phyloP scores from a whole-genome alignment of 1,140 invertebrate genomes.

The Conopomorpha cramerella region DNA sequence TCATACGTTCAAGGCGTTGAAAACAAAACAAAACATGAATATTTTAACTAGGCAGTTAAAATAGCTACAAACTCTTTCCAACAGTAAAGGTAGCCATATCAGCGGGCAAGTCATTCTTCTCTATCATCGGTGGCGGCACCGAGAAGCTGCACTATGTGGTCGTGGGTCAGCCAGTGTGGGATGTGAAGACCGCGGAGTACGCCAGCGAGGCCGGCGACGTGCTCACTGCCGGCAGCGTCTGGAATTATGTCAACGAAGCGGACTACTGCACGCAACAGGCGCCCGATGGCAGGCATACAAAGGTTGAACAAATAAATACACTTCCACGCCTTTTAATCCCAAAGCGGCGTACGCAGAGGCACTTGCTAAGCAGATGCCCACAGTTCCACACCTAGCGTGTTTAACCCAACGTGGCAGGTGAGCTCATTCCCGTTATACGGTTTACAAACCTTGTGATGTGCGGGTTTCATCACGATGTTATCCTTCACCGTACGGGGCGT shows the following conservation, averaged over 20 bases:
- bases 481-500: no score
- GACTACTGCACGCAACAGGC: conserved; percentile 35
- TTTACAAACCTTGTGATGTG: no score
- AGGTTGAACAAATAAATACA: no score
- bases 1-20: not conserved
- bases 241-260: conserved; percentile 44
- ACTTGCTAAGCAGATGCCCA: no score
- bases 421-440: no score
- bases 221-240: conserved; percentile 43
- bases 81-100: conserved; percentile 68
- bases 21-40: not conserved
- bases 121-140: conserved; percentile 58
- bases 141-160: conserved; percentile 62
- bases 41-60: not conserved
- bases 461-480: no score
- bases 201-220: conserved; percentile 49
- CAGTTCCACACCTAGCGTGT: not conserved
- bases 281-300: conserved; percentile 29
- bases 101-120: conserved; percentile 62
- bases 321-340: no score
- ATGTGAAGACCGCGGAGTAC: conserved; percentile 60
- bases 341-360: no score
- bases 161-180: conserved; percentile 65
- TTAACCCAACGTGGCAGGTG: no score
- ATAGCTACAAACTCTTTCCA: conserved; percentile 6